phyloP scores from a whole-genome alignment of 2,797 vertebrate species.

The Enteromius trimaculatus region DNA sequence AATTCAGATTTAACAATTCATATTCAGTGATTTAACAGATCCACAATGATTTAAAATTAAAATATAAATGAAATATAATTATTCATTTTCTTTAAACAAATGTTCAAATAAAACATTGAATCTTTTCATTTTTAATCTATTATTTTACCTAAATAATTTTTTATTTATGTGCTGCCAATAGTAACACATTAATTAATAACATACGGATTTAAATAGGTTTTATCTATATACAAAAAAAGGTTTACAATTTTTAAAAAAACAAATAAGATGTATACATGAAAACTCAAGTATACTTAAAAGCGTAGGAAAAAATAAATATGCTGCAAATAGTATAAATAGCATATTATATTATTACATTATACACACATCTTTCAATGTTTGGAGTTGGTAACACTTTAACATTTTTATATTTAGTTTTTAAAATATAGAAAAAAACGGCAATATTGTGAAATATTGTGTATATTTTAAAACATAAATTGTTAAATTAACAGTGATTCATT shows the following conservation, averaged over 20 bases:
- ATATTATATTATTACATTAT: background rate
- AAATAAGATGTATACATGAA: background rate
- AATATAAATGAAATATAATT: background rate
- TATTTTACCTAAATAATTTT: background rate
- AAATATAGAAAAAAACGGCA: background rate
- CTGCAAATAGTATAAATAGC: background rate
- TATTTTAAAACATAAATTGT: background rate
- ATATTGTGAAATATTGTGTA: background rate
- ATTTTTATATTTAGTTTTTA: background rate
- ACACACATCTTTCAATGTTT: background rate
- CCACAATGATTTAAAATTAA: background rate
- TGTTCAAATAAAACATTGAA: background rate
- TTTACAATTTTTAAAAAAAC: background rate
- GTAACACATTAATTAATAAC: background rate
- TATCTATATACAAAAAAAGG: background rate
- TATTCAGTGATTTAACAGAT: background rate
- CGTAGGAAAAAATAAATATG: background rate
- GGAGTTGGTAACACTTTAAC: background rate
- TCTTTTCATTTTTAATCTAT: background rate
- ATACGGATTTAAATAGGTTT: background rate
- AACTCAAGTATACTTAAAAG: background rate
- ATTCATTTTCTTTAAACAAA: background rate
- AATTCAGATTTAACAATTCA: background rate
- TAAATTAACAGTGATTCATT: background rate
- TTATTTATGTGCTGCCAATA: background rate